These are phyloP conservation scores for Pogonomyrmex californicus DNA, from an alignment of 1,140 invertebrate genomes.

Conservation along the genomic window DNA sequence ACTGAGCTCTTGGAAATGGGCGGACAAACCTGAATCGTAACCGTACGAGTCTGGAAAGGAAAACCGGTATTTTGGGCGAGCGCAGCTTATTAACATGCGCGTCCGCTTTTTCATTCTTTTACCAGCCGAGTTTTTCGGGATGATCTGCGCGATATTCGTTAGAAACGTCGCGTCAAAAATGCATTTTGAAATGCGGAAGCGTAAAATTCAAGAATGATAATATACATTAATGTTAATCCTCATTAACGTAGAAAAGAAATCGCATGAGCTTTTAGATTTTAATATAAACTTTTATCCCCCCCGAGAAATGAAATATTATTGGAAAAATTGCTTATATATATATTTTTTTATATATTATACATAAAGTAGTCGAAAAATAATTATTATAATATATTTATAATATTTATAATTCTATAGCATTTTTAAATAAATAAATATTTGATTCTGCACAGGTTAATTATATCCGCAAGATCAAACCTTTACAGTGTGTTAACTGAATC, in stretches of 20 bases:
- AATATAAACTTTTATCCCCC: conserved; percentile 7
- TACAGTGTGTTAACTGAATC: conserved; percentile 55
- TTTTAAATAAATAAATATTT: background rate
- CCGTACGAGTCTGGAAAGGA: conserved; percentile 66
- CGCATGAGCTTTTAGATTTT: conserved; percentile 19
- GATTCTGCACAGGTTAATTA: conserved; percentile 19
- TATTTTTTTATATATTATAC: no score
- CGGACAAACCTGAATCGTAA: conserved; percentile 76
- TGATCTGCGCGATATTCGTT: conserved; percentile 29
- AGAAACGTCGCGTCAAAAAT: conserved; percentile 52
- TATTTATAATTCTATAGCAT: background rate
- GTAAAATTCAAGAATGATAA: conserved; percentile 26
- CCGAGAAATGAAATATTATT: conserved; percentile 1
- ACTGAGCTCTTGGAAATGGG: conserved; percentile 70
- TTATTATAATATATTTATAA: background rate
- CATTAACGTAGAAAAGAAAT: conserved; percentile 34
- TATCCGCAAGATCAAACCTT: conserved; percentile 55
- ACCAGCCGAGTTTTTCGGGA: conserved; percentile 51
- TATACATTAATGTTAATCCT: conserved; percentile 41
- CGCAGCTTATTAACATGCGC: conserved; percentile 74
- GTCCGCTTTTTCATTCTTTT: conserved; percentile 72
- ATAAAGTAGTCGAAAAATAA: background rate
- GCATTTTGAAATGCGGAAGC: conserved; percentile 38
- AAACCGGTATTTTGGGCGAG: conserved; percentile 77
- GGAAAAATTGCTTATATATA: background rate